These are phyloP conservation scores for Orthosia incerta DNA, from an alignment of 2,888 invertebrate species.

Conservation along the genomic window DNA sequence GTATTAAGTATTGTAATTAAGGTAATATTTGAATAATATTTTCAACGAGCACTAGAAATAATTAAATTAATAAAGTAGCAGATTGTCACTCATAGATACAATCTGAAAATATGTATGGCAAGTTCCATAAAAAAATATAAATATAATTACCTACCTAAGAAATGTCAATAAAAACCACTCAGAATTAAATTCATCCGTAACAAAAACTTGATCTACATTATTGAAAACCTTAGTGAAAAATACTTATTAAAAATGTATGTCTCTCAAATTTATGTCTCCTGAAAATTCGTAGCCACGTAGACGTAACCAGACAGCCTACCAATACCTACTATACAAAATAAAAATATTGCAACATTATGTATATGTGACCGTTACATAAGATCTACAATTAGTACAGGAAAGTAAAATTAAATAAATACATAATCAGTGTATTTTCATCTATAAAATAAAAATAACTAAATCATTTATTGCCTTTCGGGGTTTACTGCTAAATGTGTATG, in stretches of 20 bases:
- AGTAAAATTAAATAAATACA: background rate
- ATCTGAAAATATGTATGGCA: too few relatives aligned
- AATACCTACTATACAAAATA: background rate
- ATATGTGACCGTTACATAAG: background rate
- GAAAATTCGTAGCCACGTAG: background rate
- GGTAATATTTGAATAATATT: background rate
- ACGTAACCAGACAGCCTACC: background rate
- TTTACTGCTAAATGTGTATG: background rate
- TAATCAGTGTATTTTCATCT: conserved; percentile 1
- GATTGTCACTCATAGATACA: too few relatives aligned
- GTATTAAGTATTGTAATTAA: background rate
- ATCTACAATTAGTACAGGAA: background rate
- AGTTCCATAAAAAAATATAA: background rate
- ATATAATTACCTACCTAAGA: background rate
- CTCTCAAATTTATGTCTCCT: too few relatives aligned
- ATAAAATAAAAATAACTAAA: background rate
- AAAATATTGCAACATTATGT: background rate
- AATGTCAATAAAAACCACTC: background rate
- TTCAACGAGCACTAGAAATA: background rate
- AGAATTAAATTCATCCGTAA: background rate
- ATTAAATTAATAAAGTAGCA: background rate
- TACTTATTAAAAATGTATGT: too few relatives aligned
- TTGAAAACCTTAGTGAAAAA: too few relatives aligned
- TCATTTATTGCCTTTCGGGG: background rate
- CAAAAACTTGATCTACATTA: background rate